Percentiles rank a stretch among this genome's conserved stretches.
Evolutionary conservation across 2,888 invertebrate genomes (phyloP).

Genomic region (Onthophagus sagittarius): DNA sequence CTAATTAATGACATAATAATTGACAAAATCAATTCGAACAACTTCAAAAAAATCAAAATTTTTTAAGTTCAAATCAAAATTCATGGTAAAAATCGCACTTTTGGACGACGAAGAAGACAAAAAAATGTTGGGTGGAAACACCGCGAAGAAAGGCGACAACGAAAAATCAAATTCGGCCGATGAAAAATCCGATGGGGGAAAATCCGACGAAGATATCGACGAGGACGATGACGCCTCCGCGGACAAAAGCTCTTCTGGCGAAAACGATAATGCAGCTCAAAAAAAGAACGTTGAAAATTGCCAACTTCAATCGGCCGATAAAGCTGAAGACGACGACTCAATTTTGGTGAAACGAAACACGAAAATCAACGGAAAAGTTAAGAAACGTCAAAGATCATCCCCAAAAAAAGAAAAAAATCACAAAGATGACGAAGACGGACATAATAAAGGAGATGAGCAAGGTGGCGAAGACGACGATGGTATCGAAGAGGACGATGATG

Average conservation of each 20-base stretch:
- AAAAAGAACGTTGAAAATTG: neutral
- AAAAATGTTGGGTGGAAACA: neutral
- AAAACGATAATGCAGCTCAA: neutral
- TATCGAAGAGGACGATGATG: conserved; percentile 17
- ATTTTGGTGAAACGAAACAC: too few relatives aligned
- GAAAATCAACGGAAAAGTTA: too few relatives aligned
- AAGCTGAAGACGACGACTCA: neutral
- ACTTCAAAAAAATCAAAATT: neutral
- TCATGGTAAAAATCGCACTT: neutral
- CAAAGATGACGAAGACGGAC: too few relatives aligned
- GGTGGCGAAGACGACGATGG: neutral
- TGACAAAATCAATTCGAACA: neutral
- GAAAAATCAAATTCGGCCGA: neutral
- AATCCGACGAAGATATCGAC: neutral
- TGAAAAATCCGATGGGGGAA: neutral
- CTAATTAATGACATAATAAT: neutral
- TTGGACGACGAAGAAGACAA: neutral
- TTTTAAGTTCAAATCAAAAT: neutral
- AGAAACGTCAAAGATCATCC: too few relatives aligned
- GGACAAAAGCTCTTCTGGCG: neutral
- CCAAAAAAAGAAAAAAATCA: too few relatives aligned
- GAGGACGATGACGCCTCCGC: neutral
- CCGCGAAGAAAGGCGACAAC: neutral
- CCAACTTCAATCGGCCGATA: neutral
- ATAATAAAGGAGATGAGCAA: neutral